phyloP scores from a whole-genome alignment of 2,113 vertebrate species.

The Halichoerus grypus region DNA sequence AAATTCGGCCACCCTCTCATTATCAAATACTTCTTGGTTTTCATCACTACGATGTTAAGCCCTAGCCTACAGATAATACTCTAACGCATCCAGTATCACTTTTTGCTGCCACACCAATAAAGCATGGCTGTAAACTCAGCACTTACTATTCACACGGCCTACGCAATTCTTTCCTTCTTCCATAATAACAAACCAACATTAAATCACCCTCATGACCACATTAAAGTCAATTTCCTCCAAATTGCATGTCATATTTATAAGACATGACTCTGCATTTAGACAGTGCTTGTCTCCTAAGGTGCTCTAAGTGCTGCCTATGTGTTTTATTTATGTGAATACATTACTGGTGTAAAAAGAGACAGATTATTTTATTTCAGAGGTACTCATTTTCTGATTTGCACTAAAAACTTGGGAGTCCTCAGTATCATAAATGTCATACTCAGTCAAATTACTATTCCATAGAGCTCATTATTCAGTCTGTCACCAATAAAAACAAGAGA shows the following conservation, averaged over 20 bases:
- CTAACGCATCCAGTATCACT: not conserved
- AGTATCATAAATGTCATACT: conserved; percentile 50
- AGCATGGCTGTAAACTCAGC: not conserved
- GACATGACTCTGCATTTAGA: conserved; percentile 65
- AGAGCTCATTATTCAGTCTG: conserved; percentile 62
- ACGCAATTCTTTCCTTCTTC: not conserved
- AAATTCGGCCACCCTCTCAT: not conserved
- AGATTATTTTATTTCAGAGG: conserved; percentile 51
- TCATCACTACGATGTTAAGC: not conserved
- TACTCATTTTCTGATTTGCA: conserved; percentile 53
- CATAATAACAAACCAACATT: conserved; percentile 61
- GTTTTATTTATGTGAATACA: conserved; percentile 26
- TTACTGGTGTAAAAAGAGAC: conserved; percentile 3
- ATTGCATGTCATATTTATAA: conserved; percentile 49
- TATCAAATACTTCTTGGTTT: not conserved
- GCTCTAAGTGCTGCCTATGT: not conserved
- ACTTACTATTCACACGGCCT: conserved; percentile 24
- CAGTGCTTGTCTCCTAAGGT: not conserved
- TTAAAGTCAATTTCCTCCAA: conserved; percentile 70
- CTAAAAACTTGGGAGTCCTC: conserved; percentile 46
- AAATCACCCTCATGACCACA: conserved; percentile 67
- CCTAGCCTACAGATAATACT: not conserved
- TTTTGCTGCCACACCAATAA: not conserved
- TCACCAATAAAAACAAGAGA: conserved; percentile 34
- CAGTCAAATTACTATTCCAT: conserved; percentile 41